Evolutionary conservation across 2,888 invertebrate genomes (phyloP).

Genomic region (Drosophila mayaguana): DNA sequence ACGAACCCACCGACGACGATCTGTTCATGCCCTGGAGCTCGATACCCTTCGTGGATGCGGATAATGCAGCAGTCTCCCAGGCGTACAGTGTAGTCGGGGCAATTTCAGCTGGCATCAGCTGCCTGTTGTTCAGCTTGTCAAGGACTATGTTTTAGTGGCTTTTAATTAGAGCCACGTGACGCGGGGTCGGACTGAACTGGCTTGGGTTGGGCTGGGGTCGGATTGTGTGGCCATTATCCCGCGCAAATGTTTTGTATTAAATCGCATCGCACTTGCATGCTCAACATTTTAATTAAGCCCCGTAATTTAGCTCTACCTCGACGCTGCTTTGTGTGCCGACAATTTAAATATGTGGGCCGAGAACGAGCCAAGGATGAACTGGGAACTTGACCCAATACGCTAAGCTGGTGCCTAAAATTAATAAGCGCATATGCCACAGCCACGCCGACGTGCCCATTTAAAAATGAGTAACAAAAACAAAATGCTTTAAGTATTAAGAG

Average conservation of each 20-base stretch:
- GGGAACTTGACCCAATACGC: conserved; percentile 25
- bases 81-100: neutral
- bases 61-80: conserved; percentile 21
- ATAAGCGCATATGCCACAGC: neutral
- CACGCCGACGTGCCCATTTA: neutral
- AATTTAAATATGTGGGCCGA: conserved; percentile 13
- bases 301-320: conserved; percentile 47
- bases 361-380: conserved; percentile 5
- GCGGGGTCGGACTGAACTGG: neutral
- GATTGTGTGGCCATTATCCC: neutral
- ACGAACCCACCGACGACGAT: neutral
- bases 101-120: conserved; percentile 17
- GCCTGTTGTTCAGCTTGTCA: conserved; percentile 39
- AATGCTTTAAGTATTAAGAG: conserved; percentile 22
- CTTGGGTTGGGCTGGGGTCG: neutral
- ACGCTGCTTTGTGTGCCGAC: conserved; percentile 3
- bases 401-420: conserved; percentile 21
- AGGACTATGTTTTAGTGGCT: conserved; percentile 42
- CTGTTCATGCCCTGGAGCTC: conserved; percentile 13
- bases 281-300: conserved; percentile 67
- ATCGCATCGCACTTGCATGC: conserved; percentile 46
- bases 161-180: conserved; percentile 61
- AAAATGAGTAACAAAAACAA: conserved; percentile 16
- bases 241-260: conserved; percentile 26
- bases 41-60: conserved; percentile 65